Evolutionary conservation across 2,888 invertebrate species (phyloP), one percentile per base, ranked within the genome.

Genomic region (Lamellibrachia satsuma): DNA sequence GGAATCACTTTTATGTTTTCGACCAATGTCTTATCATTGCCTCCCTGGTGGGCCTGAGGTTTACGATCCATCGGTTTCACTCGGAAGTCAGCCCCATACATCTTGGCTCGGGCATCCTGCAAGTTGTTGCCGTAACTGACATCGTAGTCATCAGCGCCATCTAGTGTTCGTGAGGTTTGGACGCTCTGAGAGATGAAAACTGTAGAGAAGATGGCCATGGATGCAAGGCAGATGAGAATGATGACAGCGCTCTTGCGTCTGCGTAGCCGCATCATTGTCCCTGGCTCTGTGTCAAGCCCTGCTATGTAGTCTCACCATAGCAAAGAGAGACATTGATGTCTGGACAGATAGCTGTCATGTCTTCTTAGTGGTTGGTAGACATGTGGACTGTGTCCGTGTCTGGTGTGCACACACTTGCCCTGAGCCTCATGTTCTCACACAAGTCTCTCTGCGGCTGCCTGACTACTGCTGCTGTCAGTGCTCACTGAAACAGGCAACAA

Each of bases 401-500:
- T 75, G 75, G 75, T 22, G 22, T 75, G 75, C 22, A 22, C 75
- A 75, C 75, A 75, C 75, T 22, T 55, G 55, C 55, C 55, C 7
- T 55, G 75, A 75, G 75, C n/a, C 75, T 75, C 22, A 11, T n/a
- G 75, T 22, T 22, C 75, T 75, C 75, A 75, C 75, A 22, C 75
- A 75, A 15, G n/a, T 75, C 75, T 0, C 75, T 75, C 75, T 1
- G n/a, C 75, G 15, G n/a, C 75, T 11, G 75, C 75, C 75, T 75
- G 39, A 39, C 57, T n/a, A 6, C 75, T 22, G 6, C 22, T 11
- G 75, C 75, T 75, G 75, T 75, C 75, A 75, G 75, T n/a, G 6
- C 75, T 6, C 75, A 75, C 75, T 75, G 75, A 75, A 75, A 75
- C 75, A 75, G n/a, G 75, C 75, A 75, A 75, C 75, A 75, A 75